Conservation (phyloP, 2,888 invertebrate species). For the Drosophila acutilabella region DNA sequence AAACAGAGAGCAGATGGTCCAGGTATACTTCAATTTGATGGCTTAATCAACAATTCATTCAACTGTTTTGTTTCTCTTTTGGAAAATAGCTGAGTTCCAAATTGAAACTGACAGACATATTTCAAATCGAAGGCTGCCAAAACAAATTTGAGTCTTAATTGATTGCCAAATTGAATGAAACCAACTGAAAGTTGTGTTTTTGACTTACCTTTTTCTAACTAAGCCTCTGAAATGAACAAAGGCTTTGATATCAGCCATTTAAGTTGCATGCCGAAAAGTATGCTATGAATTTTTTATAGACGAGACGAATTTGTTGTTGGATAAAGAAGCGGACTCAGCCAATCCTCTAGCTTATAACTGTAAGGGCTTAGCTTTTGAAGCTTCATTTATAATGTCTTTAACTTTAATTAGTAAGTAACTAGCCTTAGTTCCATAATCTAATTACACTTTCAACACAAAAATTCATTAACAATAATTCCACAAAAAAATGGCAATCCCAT, state of each 20-base stretch:
- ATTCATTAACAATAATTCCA: conserved; percentile 56
- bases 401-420: conserved; percentile 12
- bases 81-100: neutral
- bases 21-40: conserved; percentile 43
- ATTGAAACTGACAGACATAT: neutral
- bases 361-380: neutral
- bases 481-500: conserved; percentile 28
- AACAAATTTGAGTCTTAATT: neutral
- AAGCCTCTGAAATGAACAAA: neutral
- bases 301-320: no score
- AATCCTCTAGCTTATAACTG: no score
- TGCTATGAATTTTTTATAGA: neutral
- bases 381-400: neutral
- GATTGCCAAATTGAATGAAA: neutral
- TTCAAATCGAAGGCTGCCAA: neutral
- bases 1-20: conserved; percentile 8
- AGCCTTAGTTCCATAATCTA: conserved; percentile 24
- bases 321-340: no score
- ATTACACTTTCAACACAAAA: conserved; percentile 57
- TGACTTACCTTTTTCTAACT: neutral
- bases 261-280: neutral
- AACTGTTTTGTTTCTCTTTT: neutral
- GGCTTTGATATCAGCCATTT: neutral
- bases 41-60: conserved; percentile 36
- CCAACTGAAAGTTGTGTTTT: neutral